Base-by-base conservation (phyloP, 2,888 invertebrate genomes). In the Phasia obesa region DNA sequence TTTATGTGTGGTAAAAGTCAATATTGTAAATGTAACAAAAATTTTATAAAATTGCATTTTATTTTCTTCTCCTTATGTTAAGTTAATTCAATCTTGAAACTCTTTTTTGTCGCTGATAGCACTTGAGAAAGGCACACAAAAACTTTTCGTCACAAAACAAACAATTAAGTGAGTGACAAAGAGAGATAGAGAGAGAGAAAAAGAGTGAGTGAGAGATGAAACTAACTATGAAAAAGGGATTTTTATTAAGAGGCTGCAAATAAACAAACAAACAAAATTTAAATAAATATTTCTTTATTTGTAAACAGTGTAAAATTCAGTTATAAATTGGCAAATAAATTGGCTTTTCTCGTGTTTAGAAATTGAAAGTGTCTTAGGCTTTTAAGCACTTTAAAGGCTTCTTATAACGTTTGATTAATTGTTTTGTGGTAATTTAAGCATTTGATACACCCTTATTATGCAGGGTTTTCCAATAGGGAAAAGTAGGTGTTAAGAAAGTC, bases 1-100 rank as follows among this genome's bases (percentile, higher is more conserved):
- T 81, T 86, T 86, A 38, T 87, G 84, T 74, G 87, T 84, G 59
- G 83, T 86, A 84, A 86, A 84, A 65, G 84, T 85, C 80, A 85
- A 59, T 42, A 83, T 55, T 55, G 83, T 67, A 83, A 83, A 83
- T 74, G 83, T 76, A 35, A 55, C 31, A 62, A 79, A 60, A 76
- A 83, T 49, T 62, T 83, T 79, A 55, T 79, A 79, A 75, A 79
- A 71, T 25, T 83, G 62, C 62, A 69, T 78, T 57, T 44, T 60
- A 25, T 53, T 51, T 77, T 70, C 38, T 31, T 76, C 49, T 60
- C 60, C 31, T 44, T 31, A 51, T 44, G n/a, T n/a, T n/a, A 11
- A 23, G 9, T 42, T 35, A 47, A 42, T 55, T 31, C 31, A 69
- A 69, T 21, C 17, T n/a, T 21, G 9, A 19, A 57, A 57, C 15